Percentiles rank a stretch among this genome's conserved stretches.
These are phyloP conservation scores for Nomada hirtipes DNA, from an alignment of 2,888 invertebrate genomes.

Conservation along the genomic window DNA sequence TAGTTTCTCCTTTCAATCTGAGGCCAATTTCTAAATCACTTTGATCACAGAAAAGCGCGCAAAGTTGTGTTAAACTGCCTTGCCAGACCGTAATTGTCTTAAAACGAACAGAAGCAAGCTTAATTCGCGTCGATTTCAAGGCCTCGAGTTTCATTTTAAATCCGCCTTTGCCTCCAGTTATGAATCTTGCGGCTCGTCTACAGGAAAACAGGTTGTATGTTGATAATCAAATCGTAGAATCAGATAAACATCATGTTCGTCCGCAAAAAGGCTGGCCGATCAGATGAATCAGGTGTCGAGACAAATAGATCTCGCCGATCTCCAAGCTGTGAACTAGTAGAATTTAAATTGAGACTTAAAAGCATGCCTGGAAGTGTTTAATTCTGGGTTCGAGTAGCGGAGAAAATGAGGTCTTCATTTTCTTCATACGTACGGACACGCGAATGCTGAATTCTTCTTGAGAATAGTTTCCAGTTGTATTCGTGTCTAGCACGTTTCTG, in stretches of 20 bases:
- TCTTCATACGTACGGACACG: not conserved
- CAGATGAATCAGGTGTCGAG: conserved; percentile 7
- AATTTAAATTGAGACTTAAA: conserved; percentile 24
- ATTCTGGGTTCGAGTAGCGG: not conserved
- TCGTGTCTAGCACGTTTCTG: not conserved
- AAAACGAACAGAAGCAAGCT: not conserved
- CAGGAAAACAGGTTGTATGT: not conserved
- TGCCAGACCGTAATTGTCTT: not conserved
- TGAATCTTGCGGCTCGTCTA: not conserved
- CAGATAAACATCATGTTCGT: conserved; percentile 16
- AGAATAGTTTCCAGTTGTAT: not conserved
- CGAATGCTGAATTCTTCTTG: conserved; percentile 3
- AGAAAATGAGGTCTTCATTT: not conserved
- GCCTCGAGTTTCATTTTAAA: not conserved
- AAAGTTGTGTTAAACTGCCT: too few relatives aligned
- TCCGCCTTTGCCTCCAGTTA: too few relatives aligned
- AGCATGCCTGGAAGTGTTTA: conserved; percentile 6
- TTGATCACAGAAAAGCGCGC: too few relatives aligned
- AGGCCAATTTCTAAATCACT: too few relatives aligned
- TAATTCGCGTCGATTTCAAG: not conserved
- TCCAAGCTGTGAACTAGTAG: not conserved
- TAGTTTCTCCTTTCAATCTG: too few relatives aligned
- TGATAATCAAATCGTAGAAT: conserved; percentile 20
- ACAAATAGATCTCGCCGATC: conserved; percentile 10
- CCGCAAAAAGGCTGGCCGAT: not conserved